Conservation (phyloP, 2,797 vertebrate species). For the Clarias laeviceps region DNA sequence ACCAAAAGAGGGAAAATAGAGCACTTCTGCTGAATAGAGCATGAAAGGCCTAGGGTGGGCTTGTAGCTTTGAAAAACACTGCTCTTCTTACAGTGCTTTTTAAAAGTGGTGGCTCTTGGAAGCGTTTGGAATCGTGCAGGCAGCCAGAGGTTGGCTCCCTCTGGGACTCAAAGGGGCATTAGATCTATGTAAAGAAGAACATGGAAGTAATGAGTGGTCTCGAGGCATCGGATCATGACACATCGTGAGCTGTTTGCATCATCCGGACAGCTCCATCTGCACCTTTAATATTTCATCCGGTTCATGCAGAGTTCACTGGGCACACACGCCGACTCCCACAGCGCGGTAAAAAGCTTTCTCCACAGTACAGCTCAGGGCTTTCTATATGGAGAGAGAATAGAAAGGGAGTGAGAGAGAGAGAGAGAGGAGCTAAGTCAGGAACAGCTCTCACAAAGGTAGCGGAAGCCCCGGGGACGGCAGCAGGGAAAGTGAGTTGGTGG, state of each 20-base stretch:
- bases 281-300: constrained; percentile 99
- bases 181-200: constrained; percentile 91
- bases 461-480: constrained; percentile 84
- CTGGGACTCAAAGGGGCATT: constrained; percentile 85
- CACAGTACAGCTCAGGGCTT: constrained; percentile 78
- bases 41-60: constrained; percentile 38
- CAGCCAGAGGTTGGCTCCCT: constrained; percentile 74
- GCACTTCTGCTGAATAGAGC: constrained; percentile 24
- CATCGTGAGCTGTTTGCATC: constrained; percentile 93
- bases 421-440: constrained; percentile 76
- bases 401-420: constrained; percentile 86
- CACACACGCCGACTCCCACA: constrained; percentile 67
- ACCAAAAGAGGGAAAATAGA: constrained; percentile 9
- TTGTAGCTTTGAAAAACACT: constrained; percentile 24
- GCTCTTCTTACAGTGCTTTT: background rate
- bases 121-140: constrained; percentile 70
- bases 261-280: constrained; percentile 98
- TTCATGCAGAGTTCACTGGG: constrained; percentile 95
- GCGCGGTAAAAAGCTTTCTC: constrained; percentile 85
- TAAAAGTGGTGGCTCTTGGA: constrained; percentile 45
- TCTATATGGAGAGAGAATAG: constrained; percentile 87
- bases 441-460: constrained; percentile 79
- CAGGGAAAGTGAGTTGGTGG: constrained; percentile 56
- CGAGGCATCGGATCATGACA: constrained; percentile 96
- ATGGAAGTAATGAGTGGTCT: constrained; percentile 92